These are phyloP conservation scores for Charanyca ferruginea DNA, from an alignment of 2,888 invertebrate genomes.

Conservation along the genomic window DNA sequence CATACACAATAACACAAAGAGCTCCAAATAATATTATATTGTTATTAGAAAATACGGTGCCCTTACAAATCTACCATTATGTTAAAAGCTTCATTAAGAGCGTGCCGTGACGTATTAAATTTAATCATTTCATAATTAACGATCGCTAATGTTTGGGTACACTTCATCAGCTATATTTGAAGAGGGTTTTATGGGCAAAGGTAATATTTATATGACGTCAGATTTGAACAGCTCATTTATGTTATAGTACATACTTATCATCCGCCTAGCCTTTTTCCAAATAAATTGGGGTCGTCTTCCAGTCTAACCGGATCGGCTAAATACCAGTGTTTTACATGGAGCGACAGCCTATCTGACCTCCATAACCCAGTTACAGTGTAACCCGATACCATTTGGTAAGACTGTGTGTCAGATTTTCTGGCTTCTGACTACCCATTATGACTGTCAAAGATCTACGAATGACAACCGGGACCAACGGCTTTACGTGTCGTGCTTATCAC, in stretches of 20 bases:
- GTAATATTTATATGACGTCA: constrained; percentile 23
- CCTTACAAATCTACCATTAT: constrained; percentile 36
- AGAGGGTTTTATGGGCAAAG: constrained; percentile 30
- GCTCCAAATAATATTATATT: constrained; percentile 1
- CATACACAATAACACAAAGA: neutral
- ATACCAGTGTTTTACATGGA: too few relatives aligned
- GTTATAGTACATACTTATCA: neutral
- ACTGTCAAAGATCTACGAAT: too few relatives aligned
- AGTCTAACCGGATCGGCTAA: too few relatives aligned
- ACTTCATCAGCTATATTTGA: constrained; percentile 38
- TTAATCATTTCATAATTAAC: constrained; percentile 48
- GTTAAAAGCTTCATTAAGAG: constrained; percentile 47
- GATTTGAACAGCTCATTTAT: constrained; percentile 24
- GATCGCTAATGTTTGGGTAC: constrained; percentile 33
- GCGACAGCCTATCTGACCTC: too few relatives aligned
- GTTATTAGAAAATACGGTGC: constrained; percentile 29
- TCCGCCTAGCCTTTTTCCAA: too few relatives aligned
- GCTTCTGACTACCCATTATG: too few relatives aligned
- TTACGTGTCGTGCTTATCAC: too few relatives aligned
- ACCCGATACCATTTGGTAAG: too few relatives aligned
- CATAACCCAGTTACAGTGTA: too few relatives aligned
- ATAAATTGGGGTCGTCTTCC: too few relatives aligned
- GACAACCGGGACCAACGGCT: too few relatives aligned
- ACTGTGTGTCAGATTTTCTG: too few relatives aligned
- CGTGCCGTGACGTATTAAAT: constrained; percentile 38